A percentile compares a stretch with the other conserved stretches of the same genome.
These are phyloP conservation scores for Piprites chloris DNA, from an alignment of 2,113 vertebrate genomes.

Conservation along the genomic window DNA sequence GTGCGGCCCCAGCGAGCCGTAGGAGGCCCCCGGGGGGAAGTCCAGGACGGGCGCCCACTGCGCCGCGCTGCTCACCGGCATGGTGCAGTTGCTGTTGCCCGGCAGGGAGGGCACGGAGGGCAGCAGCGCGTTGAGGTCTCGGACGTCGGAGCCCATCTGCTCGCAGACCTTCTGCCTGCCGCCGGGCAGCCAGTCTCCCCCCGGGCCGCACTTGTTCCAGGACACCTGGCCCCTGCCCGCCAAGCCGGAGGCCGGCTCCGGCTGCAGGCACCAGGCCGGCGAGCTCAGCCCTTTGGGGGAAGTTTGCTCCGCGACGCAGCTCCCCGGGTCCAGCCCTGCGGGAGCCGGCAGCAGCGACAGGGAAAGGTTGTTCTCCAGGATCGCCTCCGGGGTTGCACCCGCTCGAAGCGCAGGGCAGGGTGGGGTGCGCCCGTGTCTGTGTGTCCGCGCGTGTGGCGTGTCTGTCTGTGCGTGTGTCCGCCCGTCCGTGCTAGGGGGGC, in stretches of 20 bases:
- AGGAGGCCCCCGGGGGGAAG: slow-evolving; percentile 86
- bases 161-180: slow-evolving; percentile 49
- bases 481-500: background rate
- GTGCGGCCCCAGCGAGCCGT: slow-evolving; percentile 85
- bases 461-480: background rate
- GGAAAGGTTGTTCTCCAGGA: slow-evolving; percentile 69
- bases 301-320: slow-evolving; percentile 65
- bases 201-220: slow-evolving; percentile 63
- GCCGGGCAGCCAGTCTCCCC: slow-evolving; percentile 47
- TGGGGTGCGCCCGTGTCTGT: background rate
- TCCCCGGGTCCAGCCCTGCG: slow-evolving; percentile 66
- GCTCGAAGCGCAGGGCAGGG: background rate
- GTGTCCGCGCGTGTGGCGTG: background rate
- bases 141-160: slow-evolving; percentile 89
- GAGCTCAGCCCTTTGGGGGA: slow-evolving; percentile 58
- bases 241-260: slow-evolving; percentile 57
- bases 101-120: slow-evolving; percentile 85
- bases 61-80: slow-evolving; percentile 84
- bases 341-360: slow-evolving; percentile 60
- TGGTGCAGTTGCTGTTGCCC: slow-evolving; percentile 80
- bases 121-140: slow-evolving; percentile 89
- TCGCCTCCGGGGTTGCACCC: slow-evolving; percentile 55
- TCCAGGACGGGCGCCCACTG: slow-evolving; percentile 95
- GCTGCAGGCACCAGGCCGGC: slow-evolving; percentile 64
- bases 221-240: slow-evolving; percentile 37